Percentiles rank a stretch among this genome's conserved stretches.
These are phyloP conservation scores for Goniozus legneri DNA, from an alignment of 1,140 invertebrate genomes.

Conservation along the genomic window DNA sequence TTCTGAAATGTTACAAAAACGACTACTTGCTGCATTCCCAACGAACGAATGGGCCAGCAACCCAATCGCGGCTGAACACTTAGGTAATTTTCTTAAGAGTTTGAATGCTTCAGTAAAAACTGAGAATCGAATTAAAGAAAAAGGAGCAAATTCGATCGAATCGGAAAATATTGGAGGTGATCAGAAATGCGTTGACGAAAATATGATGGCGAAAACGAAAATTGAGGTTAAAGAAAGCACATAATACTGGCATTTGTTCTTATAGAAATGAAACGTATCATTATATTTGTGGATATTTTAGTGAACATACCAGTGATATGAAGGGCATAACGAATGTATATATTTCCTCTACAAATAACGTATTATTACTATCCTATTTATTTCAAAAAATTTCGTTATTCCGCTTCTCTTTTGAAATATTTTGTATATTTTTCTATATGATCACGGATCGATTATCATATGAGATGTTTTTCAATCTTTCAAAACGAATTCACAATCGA, in stretches of 20 bases:
- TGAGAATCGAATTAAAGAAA: conserved; percentile 14
- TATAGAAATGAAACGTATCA: too few relatives aligned
- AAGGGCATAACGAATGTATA: too few relatives aligned
- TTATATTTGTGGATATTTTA: not conserved
- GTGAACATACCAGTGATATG: too few relatives aligned
- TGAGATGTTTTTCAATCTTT: too few relatives aligned
- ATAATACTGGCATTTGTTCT: too few relatives aligned
- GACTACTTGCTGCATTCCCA: conserved; percentile 33
- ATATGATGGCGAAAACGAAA: conserved; percentile 7
- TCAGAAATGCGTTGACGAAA: conserved; percentile 6
- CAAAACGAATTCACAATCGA: too few relatives aligned
- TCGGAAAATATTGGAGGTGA: conserved; percentile 1
- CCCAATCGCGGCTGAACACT: conserved; percentile 27
- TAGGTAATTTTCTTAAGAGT: conserved; percentile 38
- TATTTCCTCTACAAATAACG: too few relatives aligned
- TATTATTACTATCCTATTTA: too few relatives aligned
- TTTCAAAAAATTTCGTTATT: too few relatives aligned
- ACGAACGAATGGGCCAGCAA: conserved; percentile 39
- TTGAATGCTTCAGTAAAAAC: conserved; percentile 27
- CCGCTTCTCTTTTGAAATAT: too few relatives aligned
- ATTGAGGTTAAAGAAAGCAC: conserved; percentile 10
- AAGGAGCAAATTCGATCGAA: conserved; percentile 1
- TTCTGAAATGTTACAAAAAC: conserved; percentile 32
- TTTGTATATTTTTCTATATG: too few relatives aligned
- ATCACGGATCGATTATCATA: too few relatives aligned